Evolutionary conservation across 2,888 invertebrate genomes (phyloP).

Genomic region (Platynereis dumerilii): DNA sequence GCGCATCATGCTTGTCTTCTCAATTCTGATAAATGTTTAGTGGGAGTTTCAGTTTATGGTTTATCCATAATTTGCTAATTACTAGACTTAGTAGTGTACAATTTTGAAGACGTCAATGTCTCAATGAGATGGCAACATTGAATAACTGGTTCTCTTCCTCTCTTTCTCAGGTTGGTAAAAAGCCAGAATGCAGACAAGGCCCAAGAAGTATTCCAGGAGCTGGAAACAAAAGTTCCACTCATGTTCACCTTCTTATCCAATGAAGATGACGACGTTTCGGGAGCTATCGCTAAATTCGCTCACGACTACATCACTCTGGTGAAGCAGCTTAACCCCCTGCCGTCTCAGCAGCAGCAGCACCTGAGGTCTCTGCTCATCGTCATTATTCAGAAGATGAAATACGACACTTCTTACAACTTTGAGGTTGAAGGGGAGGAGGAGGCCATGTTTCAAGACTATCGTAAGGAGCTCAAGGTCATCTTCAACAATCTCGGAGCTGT

Average conservation of each 20-base stretch:
- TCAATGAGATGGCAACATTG: too few relatives aligned
- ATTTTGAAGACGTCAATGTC: too few relatives aligned
- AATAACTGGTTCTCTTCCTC: too few relatives aligned
- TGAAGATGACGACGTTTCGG: constrained; percentile 67
- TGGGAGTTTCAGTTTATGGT: too few relatives aligned
- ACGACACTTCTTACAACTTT: constrained; percentile 66
- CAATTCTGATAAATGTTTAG: too few relatives aligned
- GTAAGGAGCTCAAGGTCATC: constrained; percentile 67
- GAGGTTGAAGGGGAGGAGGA: constrained; percentile 67
- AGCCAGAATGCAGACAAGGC: constrained; percentile 46
- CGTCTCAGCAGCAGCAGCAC: constrained; percentile 19
- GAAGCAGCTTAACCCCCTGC: constrained; percentile 56
- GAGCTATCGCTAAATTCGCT: constrained; percentile 65
- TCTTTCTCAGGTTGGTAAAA: constrained; percentile 54
- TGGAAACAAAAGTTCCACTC: constrained; percentile 65
- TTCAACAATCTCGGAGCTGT: constrained; percentile 67
- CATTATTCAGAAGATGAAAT: constrained; percentile 66
- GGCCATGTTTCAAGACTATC: constrained; percentile 67
- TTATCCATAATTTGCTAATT: too few relatives aligned
- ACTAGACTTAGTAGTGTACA: too few relatives aligned
- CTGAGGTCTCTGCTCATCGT: constrained; percentile 60
- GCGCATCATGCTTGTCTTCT: too few relatives aligned
- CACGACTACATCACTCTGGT: constrained; percentile 65
- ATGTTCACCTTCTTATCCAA: constrained; percentile 65
- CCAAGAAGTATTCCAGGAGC: constrained; percentile 46